A percentile compares a stretch with the other conserved stretches of the same genome.
phyloP scores from a whole-genome alignment of 2,888 invertebrate species.

The Fabriciana adippe region DNA sequence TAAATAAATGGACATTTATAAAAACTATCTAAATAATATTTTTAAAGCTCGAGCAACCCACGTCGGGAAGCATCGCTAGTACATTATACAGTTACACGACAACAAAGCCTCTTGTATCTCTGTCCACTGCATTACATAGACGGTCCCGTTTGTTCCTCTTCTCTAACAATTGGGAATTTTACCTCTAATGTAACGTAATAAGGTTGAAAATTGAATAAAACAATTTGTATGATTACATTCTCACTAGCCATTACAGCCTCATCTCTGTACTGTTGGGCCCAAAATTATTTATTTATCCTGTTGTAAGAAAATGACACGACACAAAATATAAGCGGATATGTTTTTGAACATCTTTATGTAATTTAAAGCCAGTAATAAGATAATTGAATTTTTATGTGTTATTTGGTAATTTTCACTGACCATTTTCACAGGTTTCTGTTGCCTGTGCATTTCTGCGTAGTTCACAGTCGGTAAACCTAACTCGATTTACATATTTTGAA shows the following conservation, averaged over 20 bases:
- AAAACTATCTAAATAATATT: background rate
- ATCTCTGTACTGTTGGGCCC: slow-evolving; percentile 11
- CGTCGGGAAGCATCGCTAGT: slow-evolving; percentile 10
- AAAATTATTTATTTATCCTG: slow-evolving; percentile 11
- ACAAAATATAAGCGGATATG: background rate
- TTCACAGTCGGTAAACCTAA: too few species aligned
- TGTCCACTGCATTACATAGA: slow-evolving; percentile 32
- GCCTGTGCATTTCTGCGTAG: too few species aligned
- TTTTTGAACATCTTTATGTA: background rate
- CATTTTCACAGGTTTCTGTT: too few species aligned
- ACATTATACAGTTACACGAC: slow-evolving; percentile 29
- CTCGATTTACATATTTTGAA: too few species aligned
- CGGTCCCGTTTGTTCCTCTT: slow-evolving; percentile 30
- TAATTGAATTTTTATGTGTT: too few species aligned
- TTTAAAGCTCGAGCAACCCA: background rate
- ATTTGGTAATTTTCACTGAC: too few species aligned
- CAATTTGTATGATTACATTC: slow-evolving; percentile 17
- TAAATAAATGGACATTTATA: too few species aligned
- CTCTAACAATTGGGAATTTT: slow-evolving; percentile 1
- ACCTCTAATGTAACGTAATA: background rate
- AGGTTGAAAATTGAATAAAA: slow-evolving; percentile 10
- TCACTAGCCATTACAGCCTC: slow-evolving; percentile 16
- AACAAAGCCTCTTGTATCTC: slow-evolving; percentile 29
- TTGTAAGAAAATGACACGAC: background rate
- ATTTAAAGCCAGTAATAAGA: too few species aligned